phyloP scores from a whole-genome alignment of 2,888 invertebrate species.

The Eurytoma californica region DNA sequence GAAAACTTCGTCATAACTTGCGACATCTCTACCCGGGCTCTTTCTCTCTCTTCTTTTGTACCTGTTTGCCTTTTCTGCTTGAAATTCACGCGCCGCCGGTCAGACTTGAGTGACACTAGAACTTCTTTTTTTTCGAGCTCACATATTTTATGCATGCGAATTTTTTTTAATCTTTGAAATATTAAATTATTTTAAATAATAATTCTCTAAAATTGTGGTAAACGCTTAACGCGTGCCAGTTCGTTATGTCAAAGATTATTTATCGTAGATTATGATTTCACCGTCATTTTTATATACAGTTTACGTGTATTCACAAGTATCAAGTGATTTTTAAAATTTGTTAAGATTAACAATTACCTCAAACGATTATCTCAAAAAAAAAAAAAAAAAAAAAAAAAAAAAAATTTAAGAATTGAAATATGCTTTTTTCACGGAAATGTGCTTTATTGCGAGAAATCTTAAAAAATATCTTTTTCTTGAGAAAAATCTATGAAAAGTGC shows the following conservation, averaged over 20 bases:
- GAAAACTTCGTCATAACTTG: slow-evolving; percentile 19
- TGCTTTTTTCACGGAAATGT: neutral
- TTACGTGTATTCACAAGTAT: too few relatives aligned
- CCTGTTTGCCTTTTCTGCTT: neutral
- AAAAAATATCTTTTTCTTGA: neutral
- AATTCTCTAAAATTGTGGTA: neutral
- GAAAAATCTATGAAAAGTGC: neutral
- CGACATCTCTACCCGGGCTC: slow-evolving; percentile 1
- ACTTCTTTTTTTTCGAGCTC: too few relatives aligned
- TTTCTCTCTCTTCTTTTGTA: slow-evolving; percentile 7
- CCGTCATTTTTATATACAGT: neutral
- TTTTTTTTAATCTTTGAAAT: neutral
- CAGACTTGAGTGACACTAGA: neutral
- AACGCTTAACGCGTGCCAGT: too few relatives aligned
- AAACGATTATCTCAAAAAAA: too few relatives aligned
- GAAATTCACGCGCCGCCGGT: neutral
- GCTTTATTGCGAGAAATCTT: too few relatives aligned
- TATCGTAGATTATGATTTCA: too few relatives aligned
- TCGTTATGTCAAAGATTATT: too few relatives aligned
- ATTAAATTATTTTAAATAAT: slow-evolving; percentile 3
- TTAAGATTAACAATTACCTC: too few relatives aligned
- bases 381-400: neutral
- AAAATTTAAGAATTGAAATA: too few relatives aligned
- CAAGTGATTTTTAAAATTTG: too few relatives aligned
- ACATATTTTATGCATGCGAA: too few relatives aligned